Evolutionary conservation across 2,888 invertebrate species (phyloP).

Genomic region (Synergus gifuensis): DNA sequence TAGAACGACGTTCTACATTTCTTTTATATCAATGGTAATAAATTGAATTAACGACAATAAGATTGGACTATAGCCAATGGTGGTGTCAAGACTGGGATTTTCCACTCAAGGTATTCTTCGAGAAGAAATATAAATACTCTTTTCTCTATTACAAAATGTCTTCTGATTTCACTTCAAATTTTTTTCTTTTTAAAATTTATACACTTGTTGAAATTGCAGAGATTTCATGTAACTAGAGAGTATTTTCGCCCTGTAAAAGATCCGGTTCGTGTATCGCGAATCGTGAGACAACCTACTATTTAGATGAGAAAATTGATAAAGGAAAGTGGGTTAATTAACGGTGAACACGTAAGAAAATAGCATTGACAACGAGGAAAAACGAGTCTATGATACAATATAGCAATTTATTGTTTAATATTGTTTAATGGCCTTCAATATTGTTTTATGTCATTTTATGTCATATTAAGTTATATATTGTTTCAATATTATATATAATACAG

Average conservation of each 20-base stretch:
- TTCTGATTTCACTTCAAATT: not conserved
- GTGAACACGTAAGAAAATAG: slow-evolving; percentile 47
- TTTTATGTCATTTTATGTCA: not conserved
- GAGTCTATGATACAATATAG: not conserved
- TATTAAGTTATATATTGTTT: not conserved
- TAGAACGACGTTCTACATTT: slow-evolving; percentile 9
- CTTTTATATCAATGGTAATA: slow-evolving; percentile 14
- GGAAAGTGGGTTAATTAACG: slow-evolving; percentile 50
- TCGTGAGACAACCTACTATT: slow-evolving; percentile 38
- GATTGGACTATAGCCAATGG: slow-evolving; percentile 19
- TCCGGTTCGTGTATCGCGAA: slow-evolving; percentile 26
- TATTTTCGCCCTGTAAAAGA: slow-evolving; percentile 15
- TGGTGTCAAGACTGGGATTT: slow-evolving; percentile 1
- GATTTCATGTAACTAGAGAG: not conserved
- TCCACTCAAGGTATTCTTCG: not conserved
- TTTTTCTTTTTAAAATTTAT: not conserved
- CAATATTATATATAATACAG: not conserved
- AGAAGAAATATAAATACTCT: slow-evolving; percentile 2
- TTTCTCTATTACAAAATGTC: not conserved
- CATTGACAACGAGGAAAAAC: slow-evolving; percentile 40
- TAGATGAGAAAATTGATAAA: slow-evolving; percentile 40
- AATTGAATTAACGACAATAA: slow-evolving; percentile 22
- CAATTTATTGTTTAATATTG: not conserved
- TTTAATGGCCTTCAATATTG: not conserved
- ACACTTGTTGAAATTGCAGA: not conserved